These are phyloP conservation scores for Ornithorhynchus anatinus DNA, from an alignment of 2,113 vertebrate species.

Conservation along the genomic window DNA sequence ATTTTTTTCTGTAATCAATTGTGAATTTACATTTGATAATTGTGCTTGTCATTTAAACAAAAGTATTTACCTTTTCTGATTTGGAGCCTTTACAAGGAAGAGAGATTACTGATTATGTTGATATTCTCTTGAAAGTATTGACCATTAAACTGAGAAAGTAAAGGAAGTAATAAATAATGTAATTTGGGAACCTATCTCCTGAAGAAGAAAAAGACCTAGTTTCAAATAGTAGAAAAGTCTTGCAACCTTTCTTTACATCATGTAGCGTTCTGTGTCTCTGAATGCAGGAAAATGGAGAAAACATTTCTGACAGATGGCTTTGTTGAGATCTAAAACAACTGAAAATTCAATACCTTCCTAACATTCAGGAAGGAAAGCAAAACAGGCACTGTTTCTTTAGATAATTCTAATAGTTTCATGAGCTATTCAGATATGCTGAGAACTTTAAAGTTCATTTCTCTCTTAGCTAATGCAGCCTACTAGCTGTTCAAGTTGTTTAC, in stretches of 20 bases:
- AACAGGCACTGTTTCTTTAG: background rate
- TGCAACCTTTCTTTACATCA: conserved; percentile 1
- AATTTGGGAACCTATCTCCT: conserved; percentile 9
- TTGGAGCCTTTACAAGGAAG: conserved; percentile 45
- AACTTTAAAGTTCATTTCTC: conserved; percentile 4
- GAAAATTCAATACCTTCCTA: background rate
- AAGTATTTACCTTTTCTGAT: conserved; percentile 60
- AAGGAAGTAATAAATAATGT: conserved; percentile 44
- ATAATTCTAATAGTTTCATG: background rate
- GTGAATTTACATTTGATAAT: conserved; percentile 61
- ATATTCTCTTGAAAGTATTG: conserved; percentile 46
- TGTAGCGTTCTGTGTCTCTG: background rate
- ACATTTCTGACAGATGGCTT: background rate
- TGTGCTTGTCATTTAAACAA: conserved; percentile 58
- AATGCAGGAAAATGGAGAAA: background rate
- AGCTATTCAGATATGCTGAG: background rate
- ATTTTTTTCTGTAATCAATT: conserved; percentile 61
- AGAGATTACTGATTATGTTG: conserved; percentile 59
- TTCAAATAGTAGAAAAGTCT: background rate
- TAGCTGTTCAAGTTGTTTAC: fast-evolving
- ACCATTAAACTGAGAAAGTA: conserved; percentile 53
- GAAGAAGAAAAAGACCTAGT: conserved; percentile 22
- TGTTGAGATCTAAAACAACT: background rate
- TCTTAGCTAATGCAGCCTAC: background rate
- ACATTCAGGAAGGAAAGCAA: background rate